Evolutionary conservation across 2,888 invertebrate genomes (phyloP), one percentile per base, ranked within the genome.

Genomic region (Callosobruchus maculatus): DNA sequence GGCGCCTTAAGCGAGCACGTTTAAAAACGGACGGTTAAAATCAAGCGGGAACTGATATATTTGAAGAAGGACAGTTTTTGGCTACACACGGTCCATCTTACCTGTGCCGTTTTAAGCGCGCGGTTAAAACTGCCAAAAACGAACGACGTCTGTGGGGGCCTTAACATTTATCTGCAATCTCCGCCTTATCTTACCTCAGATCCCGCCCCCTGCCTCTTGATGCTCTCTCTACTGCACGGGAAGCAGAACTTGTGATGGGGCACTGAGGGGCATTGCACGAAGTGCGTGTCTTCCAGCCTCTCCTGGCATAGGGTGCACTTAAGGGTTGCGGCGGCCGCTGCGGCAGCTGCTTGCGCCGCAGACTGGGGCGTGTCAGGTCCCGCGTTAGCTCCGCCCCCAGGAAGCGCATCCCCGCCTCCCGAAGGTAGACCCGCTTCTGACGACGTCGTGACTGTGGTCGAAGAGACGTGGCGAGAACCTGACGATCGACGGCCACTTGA

Each of bases 231-330:
- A 81, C 98, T 98, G 91, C 99, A 99, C 77, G 98, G 98, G 90
- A 99, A 99, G 90, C 99, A 99, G 90, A 99, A 99, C 89, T 99
- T 99, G 91, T 99, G 99, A 84, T 96, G 96, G 76, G 94, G 93
- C 79, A 98, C 97, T 80, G 98, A 98, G 73, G 99, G 99, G 86
- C 99, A 99, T 89, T 99, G 99, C 80, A 99, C 99, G 89, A 99
- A 99, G 89, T 99, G 99, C 66, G 99, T 99, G 89, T 99, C 99
- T 88, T 99, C 99, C 80, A 99, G 92, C 78, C 99, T 93, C 89
- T 99, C 98, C 88, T 98, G 97, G 89, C 99, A 99, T 79, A 99
- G 90, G 77, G 99, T 99, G 89, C 99, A 99, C 88, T 97, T 97
- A 79, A 98, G 91, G 74, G 95, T 95, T 78, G 94, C 91, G 30